Conservation (phyloP, 2,888 invertebrate genomes). For the Nomada lathburiana region DNA sequence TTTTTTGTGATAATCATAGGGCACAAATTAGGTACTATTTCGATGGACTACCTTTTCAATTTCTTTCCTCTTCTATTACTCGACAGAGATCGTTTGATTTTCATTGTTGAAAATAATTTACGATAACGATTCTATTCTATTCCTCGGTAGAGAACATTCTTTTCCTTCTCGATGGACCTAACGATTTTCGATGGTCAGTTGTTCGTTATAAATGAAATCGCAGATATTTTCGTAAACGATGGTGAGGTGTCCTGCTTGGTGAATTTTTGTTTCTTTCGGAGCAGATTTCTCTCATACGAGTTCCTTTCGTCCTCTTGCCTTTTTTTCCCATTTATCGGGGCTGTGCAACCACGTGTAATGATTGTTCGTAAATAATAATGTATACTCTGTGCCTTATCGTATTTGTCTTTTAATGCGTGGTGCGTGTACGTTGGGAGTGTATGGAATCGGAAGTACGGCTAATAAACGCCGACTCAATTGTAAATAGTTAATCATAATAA, state of each 20-base stretch:
- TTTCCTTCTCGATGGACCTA: too few relatives aligned
- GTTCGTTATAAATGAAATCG: too few relatives aligned
- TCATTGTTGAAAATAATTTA: too few relatives aligned
- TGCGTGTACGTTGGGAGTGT: conserved; percentile 35
- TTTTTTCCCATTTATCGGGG: conserved; percentile 63
- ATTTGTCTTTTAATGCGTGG: conserved; percentile 50
- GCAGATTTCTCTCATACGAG: conserved; percentile 44
- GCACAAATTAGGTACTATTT: conserved; percentile 65
- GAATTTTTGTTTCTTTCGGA: not conserved
- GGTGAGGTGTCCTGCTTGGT: not conserved
- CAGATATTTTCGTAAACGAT: too few relatives aligned
- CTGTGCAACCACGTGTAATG: conserved; percentile 65
- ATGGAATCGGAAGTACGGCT: conserved; percentile 23
- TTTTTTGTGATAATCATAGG: conserved; percentile 70
- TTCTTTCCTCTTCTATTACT: too few relatives aligned
- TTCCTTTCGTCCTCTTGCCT: conserved; percentile 62
- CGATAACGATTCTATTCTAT: too few relatives aligned
- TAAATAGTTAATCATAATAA: conserved; percentile 42
- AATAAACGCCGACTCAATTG: conserved; percentile 29
- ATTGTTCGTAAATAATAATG: conserved; percentile 62
- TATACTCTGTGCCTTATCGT: conserved; percentile 73
- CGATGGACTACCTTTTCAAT: conserved; percentile 44
- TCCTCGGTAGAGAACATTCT: too few relatives aligned
- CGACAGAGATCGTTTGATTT: too few relatives aligned
- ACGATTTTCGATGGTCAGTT: too few relatives aligned